These are phyloP conservation scores for Spinibarbus caldwelli DNA, from an alignment of 2,797 vertebrate species.

Conservation along the genomic window DNA sequence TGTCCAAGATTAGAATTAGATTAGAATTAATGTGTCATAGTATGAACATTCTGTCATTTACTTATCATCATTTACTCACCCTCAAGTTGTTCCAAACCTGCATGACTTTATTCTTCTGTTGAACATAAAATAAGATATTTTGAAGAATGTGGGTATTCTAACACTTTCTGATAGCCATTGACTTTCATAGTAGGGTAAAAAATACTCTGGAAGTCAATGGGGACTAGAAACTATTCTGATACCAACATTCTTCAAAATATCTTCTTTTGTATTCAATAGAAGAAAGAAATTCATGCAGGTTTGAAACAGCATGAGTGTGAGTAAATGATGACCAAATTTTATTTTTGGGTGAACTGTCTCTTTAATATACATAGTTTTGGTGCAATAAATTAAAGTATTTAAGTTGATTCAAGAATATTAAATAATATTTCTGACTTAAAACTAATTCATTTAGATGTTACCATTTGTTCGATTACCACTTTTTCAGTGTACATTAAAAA, in stretches of 20 bases:
- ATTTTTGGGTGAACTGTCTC: too few relatives aligned
- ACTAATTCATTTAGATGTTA: too few relatives aligned
- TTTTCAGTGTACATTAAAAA: too few relatives aligned
- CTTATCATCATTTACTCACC: neutral
- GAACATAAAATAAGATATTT: neutral
- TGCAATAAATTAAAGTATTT: too few relatives aligned
- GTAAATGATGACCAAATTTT: too few relatives aligned
- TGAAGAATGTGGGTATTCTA: neutral
- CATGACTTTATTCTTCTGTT: neutral
- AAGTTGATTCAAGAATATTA: too few relatives aligned
- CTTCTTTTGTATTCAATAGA: too few relatives aligned
- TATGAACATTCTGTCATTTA: neutral
- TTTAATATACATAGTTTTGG: too few relatives aligned
- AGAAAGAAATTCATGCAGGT: too few relatives aligned
- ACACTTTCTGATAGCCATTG: neutral
- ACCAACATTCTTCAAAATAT: neutral
- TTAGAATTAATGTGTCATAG: neutral
- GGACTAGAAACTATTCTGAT: neutral
- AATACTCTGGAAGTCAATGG: neutral
- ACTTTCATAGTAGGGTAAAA: neutral
- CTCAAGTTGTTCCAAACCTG: neutral
- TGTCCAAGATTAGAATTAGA: neutral
- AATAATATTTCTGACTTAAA: too few relatives aligned
- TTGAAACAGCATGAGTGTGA: too few relatives aligned
- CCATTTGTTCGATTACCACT: too few relatives aligned